A percentile compares a stretch with the other conserved stretches of the same genome.
Evolutionary conservation across 2,888 invertebrate species (phyloP).

Genomic region (Coenonympha glycerion): DNA sequence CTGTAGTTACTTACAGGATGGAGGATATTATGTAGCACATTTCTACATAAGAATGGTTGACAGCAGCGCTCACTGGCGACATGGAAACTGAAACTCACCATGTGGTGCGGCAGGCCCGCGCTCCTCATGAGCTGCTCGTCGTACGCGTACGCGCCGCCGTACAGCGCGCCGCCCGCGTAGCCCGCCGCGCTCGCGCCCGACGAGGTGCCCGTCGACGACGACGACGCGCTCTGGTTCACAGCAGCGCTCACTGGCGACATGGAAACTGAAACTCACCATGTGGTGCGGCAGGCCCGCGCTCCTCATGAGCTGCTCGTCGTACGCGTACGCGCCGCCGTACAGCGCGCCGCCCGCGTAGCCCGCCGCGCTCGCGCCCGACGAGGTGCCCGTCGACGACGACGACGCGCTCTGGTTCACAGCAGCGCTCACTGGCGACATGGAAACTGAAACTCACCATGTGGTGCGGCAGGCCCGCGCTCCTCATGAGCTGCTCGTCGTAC

Average conservation of each 20-base stretch:
- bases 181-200: constrained; percentile 35
- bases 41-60: no score
- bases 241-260: constrained; percentile 29
- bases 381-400: constrained; percentile 55
- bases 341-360: constrained; percentile 73
- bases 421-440: constrained; percentile 19
- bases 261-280: constrained; percentile 73
- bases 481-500: no score
- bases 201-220: constrained; percentile 54
- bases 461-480: no score
- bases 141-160: constrained; percentile 81
- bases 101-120: constrained; percentile 87
- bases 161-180: constrained; percentile 75
- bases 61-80: constrained; percentile 33
- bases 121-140: constrained; percentile 90
- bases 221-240: constrained; percentile 43
- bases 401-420: constrained; percentile 46
- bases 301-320: constrained; percentile 88
- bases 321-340: constrained; percentile 80
- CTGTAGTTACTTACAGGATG: no score
- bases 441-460: no score
- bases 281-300: constrained; percentile 89
- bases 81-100: no score
- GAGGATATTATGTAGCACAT: no score
- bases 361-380: constrained; percentile 33